phyloP scores from a whole-genome alignment of 2,113 vertebrate species.

The Pitta sordida region DNA sequence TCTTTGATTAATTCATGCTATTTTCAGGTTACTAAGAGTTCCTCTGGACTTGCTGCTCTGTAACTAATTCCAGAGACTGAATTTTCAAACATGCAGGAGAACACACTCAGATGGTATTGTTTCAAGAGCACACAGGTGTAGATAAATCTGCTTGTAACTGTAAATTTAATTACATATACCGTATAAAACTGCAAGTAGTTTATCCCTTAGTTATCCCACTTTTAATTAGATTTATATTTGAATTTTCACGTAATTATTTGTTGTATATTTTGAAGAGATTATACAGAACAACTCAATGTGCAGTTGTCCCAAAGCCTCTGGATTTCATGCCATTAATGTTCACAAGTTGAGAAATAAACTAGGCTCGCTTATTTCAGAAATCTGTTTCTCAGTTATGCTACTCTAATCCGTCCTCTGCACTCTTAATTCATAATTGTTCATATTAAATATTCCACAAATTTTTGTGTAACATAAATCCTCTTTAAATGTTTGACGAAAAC shows the following conservation, averaged over 20 bases:
- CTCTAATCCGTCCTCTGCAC: neutral
- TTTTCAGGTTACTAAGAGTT: neutral
- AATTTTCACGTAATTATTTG: neutral
- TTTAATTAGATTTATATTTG: neutral
- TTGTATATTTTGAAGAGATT: neutral
- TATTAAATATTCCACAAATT: neutral
- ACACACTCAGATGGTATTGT: neutral
- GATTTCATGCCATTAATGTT: neutral
- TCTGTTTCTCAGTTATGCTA: fast-evolving
- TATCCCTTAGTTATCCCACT: neutral
- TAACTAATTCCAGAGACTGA: neutral
- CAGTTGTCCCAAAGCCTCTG: neutral
- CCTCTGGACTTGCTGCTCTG: neutral
- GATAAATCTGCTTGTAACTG: neutral
- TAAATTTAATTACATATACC: neutral
- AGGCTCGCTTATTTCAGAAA: neutral
- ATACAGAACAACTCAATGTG: neutral
- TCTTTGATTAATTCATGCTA: neutral
- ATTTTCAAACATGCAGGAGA: neutral
- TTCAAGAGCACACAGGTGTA: neutral
- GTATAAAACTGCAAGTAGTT: neutral
- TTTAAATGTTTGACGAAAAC: neutral
- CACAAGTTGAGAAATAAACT: neutral
- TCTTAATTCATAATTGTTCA: neutral
- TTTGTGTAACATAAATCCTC: neutral